Base-by-base conservation (phyloP, 1,140 invertebrate species). In the Drosophila oshimai region DNA sequence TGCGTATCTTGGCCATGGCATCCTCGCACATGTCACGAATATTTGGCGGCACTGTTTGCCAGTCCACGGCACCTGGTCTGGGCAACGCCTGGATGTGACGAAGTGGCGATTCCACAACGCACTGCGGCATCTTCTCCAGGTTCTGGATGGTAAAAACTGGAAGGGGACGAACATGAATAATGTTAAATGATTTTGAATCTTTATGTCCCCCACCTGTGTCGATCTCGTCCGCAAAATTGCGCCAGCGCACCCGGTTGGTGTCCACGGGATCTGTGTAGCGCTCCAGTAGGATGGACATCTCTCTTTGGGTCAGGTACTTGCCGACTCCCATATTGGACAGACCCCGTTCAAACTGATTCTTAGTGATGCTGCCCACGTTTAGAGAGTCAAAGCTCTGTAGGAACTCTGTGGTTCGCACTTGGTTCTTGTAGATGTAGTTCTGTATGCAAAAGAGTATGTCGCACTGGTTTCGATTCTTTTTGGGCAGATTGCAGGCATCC, bases 161-260 rank as follows among this genome's bases (percentile, higher is more conserved):
- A 10, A 12, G 1, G 0, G 86, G 4, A n/a, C 1, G 6, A 31
- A 6, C 4, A 9, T n/a, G 2, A 6, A n/a, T 1, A 1, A 26
- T 6, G 3, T 24, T 24, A 6, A 1, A 6, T 3, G 0, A 7
- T 3, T 13, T 10, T 0, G n/a, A 6, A 6, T 0, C 0, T 2
- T 5, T 2, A 10, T 29, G 18, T 12, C 0, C 4, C 24, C 3
- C 26, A 94, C 93, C 94, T 70, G 93, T 92, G 79, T 95, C 93
- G 34, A 95, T 93, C 75, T 95, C 95, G 70, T 95, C 94, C 64
- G 94, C 93, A 77, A 95, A 95, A n/a, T 92, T 93, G 29, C 93
- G 92, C 94, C 95, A 95, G 58, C 93, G 94, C 12, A 95, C 91
- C 29, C 93, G 91, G 17, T 92, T 91, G 0, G 90, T 89, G 83